Conservation (phyloP, 2,113 vertebrate genomes). For the Siniperca knerii region DNA sequence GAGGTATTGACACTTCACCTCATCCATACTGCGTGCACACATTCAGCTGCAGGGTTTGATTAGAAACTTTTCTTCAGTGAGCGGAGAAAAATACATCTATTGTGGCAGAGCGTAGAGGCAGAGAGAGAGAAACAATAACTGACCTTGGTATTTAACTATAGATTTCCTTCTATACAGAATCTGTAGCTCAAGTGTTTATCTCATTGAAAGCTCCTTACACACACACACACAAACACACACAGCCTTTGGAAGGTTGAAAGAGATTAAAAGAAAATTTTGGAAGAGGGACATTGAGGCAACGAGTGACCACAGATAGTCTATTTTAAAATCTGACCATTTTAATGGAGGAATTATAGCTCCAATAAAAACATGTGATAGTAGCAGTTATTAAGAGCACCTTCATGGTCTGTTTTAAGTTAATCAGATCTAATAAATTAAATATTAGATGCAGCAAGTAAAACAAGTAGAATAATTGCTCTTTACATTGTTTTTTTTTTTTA, state of each 20-base stretch:
- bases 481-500: too few species aligned
- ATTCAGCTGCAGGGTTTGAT: conserved; percentile 28
- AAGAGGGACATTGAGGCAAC: not conserved
- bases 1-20: conserved; percentile 40
- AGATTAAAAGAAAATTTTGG: not conserved
- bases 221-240: conserved; percentile 5
- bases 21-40: not conserved
- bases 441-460: not conserved
- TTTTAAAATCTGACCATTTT: not conserved
- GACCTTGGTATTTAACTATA: conserved; percentile 53
- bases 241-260: conserved; percentile 22
- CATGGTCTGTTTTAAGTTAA: too few species aligned
- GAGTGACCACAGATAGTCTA: not conserved
- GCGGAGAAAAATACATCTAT: not conserved
- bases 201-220: conserved; percentile 26
- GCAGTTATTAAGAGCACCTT: not conserved
- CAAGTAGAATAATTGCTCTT: too few species aligned
- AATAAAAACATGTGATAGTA: not conserved
- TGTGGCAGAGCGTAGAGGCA: conserved; percentile 7
- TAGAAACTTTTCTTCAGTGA: conserved; percentile 27
- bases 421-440: not conserved
- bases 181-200: conserved; percentile 66
- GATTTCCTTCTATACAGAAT: conserved; percentile 34
- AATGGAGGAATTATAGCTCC: not conserved
- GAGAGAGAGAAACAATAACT: conserved; percentile 24